Conservation (phyloP, 2,888 invertebrate genomes). For the Rotaria sp. region DNA sequence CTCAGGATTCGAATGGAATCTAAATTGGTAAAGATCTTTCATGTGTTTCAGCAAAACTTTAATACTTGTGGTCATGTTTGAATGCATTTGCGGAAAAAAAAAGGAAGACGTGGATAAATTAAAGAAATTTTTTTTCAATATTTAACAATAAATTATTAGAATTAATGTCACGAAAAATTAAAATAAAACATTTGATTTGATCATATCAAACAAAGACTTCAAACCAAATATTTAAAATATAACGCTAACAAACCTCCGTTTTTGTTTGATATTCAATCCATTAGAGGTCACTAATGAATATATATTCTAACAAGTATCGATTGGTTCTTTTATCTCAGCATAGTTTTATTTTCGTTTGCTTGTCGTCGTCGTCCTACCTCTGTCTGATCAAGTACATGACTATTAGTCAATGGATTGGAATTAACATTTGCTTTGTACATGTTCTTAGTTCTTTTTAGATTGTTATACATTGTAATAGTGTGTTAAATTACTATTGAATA, state of each 20-base stretch:
- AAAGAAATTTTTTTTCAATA: too few relatives aligned
- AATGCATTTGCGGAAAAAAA: too few relatives aligned
- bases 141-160: too few relatives aligned
- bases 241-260: neutral
- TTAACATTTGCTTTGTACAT: neutral
- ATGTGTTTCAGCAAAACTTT: too few relatives aligned
- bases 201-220: neutral
- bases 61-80: too few relatives aligned
- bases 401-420: neutral
- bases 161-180: too few relatives aligned
- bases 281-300: neutral
- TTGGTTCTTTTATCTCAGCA: neutral
- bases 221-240: neutral
- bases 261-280: neutral
- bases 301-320: neutral
- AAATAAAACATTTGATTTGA: too few relatives aligned
- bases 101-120: too few relatives aligned
- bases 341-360: neutral
- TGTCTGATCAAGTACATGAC: neutral
- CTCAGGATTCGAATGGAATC: too few relatives aligned
- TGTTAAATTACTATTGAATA: neutral
- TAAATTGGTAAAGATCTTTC: too few relatives aligned
- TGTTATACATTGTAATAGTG: too few relatives aligned
- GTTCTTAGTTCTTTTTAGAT: neutral
- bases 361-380: neutral